Base-by-base conservation (phyloP, 1,140 invertebrate species). In the Tetramorium parvispinum region DNA sequence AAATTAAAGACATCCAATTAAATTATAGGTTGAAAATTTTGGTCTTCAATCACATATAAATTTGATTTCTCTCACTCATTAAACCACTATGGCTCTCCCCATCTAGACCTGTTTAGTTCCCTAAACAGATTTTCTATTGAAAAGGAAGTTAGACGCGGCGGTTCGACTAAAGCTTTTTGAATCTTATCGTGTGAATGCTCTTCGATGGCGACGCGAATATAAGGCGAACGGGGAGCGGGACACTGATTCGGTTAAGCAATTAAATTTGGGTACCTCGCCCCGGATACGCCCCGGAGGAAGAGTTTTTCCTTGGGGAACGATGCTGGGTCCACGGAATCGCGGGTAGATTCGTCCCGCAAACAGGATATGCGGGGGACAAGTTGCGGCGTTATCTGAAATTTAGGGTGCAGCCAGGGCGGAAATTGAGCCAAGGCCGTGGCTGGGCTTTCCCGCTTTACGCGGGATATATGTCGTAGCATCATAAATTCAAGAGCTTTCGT, bases 371-470 rank as follows among this genome's bases (percentile, higher is more conserved):
- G 76, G 77, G 87, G 88, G 88, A 89, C 88, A 89, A 89, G 88
- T 89, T 89, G 88, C 11, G 88, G 88, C 63, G 88, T 89, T 89
- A 89, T 89, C 88, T 89, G 76, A 89, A 89, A 89, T 89, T 89
- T 89, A 89, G 88, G 87, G 77, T 63, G 85, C 88, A 83, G 85
- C 88, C 49, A 40, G 40, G 46, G 57, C 88, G 88, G 88, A 89
- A 89, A 89, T 89, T 89, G 88, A 89, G 88, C 88, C 88, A 87
- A 87, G 88, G 73, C 88, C 73, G 51, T 77, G 75, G 68, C 87
- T 55, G 77, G 70, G 88, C 71, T 71, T 61, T 46, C 76, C 55
- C 71, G 85, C 76, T 70, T 85, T 65, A 68, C 75, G 87, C 75
- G 87, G 83, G 88, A 89, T 76, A 89, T 70, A 73, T 49, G 75